Base-by-base conservation (phyloP, 2,888 invertebrate genomes). In the Apotomis betuletana region DNA sequence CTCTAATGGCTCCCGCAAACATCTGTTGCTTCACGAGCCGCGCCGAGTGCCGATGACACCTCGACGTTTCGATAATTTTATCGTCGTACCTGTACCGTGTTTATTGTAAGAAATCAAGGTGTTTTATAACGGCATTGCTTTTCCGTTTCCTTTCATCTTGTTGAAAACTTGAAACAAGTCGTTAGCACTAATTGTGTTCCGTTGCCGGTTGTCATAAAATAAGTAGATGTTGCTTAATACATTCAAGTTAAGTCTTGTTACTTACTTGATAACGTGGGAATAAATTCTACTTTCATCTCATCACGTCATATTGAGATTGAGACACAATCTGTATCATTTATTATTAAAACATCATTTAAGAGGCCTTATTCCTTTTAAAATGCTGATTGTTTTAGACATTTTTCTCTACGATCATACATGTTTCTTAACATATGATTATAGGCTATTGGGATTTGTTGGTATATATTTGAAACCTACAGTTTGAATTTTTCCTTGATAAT, bases 21-120 rank as follows among this genome's bases (percentile, higher is more conserved):
- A 90, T 87, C 83, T 89, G 88, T 83, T 85, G 80, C 76, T 80
- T 89, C 86, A 77, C 87, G 85, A 69, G 12, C 8, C 15, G 13
- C 13, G 51, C 12, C 46, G 49, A 44, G 27, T 59, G 59, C 13
- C 51, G 49, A 12, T 27, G 67, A 57, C 49, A 67, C 38, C 63
- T 13, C 36, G n/a, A 13, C 13, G 27, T 58, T 67, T 38, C 49
- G n/a, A 67, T 36, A 36, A 51, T 51, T n/a, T 46, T 57, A 65
- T 41, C n/a, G 63, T 4, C 38, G 13, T 58, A 58, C 54, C 54
- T 44, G 54, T 54, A 41, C 12, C 12, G 52, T 44, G 41, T n/a
- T 65, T 57, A 57, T 57, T 55, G 46, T 27, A 36, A 46, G 27
- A 57, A 65, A 65, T 54, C 52, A 63, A 49, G 49, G 9, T 49